Base-by-base conservation (phyloP, 2,797 vertebrate genomes). In the Neosalanx taihuensis region DNA sequence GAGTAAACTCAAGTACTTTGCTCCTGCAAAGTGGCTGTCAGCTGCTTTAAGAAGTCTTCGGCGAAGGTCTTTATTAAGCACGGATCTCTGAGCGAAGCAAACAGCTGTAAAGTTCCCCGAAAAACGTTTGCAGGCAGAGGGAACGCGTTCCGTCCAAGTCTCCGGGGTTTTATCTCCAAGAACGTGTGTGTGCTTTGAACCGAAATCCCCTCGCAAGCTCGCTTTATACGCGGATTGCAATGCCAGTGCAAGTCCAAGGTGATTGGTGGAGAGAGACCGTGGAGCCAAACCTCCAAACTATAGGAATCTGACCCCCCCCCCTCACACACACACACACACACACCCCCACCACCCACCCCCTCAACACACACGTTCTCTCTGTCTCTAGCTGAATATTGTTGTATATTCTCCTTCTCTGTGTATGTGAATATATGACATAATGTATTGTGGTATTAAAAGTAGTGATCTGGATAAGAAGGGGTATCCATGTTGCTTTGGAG, bases 121-220 rank as follows among this genome's bases (percentile, higher is more conserved):
- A 77, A 41, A 66, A 81, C 66, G 81, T 56, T 81, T 75, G 10
- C 57, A 76, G 66, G 64, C 71, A 72, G 74, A 64, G 65, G 56
- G 76, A 72, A 83, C 76, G 77, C 72, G 78, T 78, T 88, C 86
- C 88, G 75, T 61, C 67, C 71, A 57, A 6, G 74, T 84, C 81
- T 85, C 76, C 79, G 76, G 78, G 77, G 77, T 89, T 86, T 72
- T 90, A 89, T 90, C 89, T 89, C 85, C 81, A 83, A 56, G 77
- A 76, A 79, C 78, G 87, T 76, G 85, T 23, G 81, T 84, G 84
- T 85, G 85, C 89, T 89, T 90, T 89, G 89, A 86, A 85, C 80
- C 79, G 83, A 76, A 65, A 79, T 29, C 64, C 33, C 60, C 5
- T 41, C 26, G 83, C 79, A 7, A 26, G 69, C 82, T 5, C 53